phyloP scores from a whole-genome alignment of 1,140 invertebrate genomes.

The Cardiocondyla obscurior region DNA sequence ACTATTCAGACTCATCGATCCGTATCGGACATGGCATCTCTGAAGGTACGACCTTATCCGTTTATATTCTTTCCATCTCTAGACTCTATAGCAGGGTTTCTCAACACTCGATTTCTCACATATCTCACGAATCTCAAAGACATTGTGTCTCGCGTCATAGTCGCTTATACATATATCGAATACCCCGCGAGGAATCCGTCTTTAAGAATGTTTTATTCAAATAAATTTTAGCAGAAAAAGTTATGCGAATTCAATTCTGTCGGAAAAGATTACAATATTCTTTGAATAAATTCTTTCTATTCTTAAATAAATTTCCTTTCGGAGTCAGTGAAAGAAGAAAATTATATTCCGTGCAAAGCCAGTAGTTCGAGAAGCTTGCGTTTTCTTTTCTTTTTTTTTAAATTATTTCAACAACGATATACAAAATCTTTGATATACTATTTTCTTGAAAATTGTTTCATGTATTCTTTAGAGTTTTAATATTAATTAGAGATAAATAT shows the following conservation, averaged over 20 bases:
- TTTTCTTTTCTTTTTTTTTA: not conserved
- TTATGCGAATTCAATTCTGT: not conserved
- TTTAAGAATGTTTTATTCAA: conserved; percentile 19
- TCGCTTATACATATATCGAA: not conserved
- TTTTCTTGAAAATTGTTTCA: not conserved
- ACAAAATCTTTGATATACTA: not conserved
- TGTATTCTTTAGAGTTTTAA: not conserved
- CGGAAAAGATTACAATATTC: not conserved
- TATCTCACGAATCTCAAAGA: conserved; percentile 42
- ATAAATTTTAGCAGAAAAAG: conserved; percentile 6
- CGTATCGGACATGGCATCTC: conserved; percentile 99
- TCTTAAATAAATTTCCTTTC: not conserved
- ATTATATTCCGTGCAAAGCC: not conserved
- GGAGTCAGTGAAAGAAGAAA: not conserved
- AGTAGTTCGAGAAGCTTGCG: not conserved
- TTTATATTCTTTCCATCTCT: conserved; percentile 12
- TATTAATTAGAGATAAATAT: not conserved
- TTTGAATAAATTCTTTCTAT: conserved; percentile 10
- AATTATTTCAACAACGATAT: not conserved
- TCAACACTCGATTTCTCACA: conserved; percentile 15
- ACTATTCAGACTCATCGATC: conserved; percentile 99
- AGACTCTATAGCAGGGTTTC: not conserved
- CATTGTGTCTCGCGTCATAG: not conserved
- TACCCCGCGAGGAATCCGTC: not conserved
- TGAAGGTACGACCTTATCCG: conserved; percentile 89